phyloP scores from a whole-genome alignment of 2,888 invertebrate species.

The Drosophila hamatofila region DNA sequence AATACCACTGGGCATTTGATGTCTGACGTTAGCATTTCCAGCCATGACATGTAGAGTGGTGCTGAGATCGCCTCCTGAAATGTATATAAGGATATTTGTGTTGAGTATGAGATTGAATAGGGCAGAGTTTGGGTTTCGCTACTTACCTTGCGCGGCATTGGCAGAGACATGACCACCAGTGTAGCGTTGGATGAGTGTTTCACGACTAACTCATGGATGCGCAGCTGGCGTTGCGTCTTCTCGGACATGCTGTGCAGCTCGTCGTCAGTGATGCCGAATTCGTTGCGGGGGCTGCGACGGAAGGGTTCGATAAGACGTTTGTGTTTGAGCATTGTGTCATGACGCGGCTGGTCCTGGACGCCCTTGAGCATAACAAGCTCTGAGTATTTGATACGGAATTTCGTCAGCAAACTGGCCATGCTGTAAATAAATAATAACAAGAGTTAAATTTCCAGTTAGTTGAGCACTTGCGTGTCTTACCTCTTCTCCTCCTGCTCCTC shows the following conservation, averaged over 20 bases:
- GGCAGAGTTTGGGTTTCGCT: neutral
- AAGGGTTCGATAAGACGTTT: constrained; percentile 90
- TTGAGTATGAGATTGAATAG: neutral
- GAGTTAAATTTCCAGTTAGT: neutral
- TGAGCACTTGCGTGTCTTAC: constrained; percentile 85
- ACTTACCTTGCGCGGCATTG: constrained; percentile 94
- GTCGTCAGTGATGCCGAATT: constrained; percentile 87
- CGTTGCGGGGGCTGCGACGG: constrained; percentile 83
- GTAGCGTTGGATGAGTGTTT: constrained; percentile 94
- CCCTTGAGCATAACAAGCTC: constrained; percentile 96
- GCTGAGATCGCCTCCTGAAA: constrained; percentile 92
- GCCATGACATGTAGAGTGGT: constrained; percentile 97
- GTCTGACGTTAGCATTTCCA: constrained; percentile 94
- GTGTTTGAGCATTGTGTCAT: constrained; percentile 90
- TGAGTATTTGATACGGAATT: constrained; percentile 97
- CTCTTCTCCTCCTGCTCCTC: constrained; percentile 93
- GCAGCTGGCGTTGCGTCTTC: constrained; percentile 95
- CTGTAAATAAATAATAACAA: constrained; percentile 86
- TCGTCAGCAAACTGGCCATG: constrained; percentile 96
- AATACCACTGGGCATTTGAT: constrained; percentile 94
- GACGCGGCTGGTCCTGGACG: constrained; percentile 92
- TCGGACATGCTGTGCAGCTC: constrained; percentile 87
- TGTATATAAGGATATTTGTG: neutral
- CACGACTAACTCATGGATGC: constrained; percentile 94
- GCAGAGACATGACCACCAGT: constrained; percentile 98